These are phyloP conservation scores for Zaprionus ornatus DNA, from an alignment of 1,140 invertebrate genomes.

Conservation along the genomic window DNA sequence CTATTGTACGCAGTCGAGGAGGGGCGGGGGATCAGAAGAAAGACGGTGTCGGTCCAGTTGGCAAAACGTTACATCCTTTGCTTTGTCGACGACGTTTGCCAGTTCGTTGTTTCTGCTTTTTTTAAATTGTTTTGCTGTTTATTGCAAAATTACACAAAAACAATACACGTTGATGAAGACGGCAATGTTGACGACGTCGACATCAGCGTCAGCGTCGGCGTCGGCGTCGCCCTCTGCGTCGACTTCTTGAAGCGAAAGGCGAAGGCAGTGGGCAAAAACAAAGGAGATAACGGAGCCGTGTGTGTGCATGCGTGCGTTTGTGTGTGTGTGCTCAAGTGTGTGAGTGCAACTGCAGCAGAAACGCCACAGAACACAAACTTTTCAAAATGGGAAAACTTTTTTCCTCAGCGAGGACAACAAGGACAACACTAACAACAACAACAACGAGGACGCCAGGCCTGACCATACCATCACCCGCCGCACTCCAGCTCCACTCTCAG, in stretches of 20 bases:
- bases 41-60: conserved; percentile 72
- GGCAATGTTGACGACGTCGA: conserved; percentile 49
- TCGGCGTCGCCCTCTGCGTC: conserved; percentile 37
- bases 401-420: conserved; percentile 62
- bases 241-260: conserved; percentile 42
- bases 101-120: conserved; percentile 41
- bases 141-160: conserved; percentile 83
- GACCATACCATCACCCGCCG: neutral
- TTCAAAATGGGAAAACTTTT: conserved; percentile 80
- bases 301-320: conserved; percentile 20
- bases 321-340: conserved; percentile 16
- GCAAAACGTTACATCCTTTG: conserved; percentile 79
- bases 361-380: conserved; percentile 74
- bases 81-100: conserved; percentile 59
- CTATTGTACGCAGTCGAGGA: neutral
- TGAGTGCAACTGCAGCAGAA: conserved; percentile 69
- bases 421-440: conserved; percentile 43
- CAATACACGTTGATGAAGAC: conserved; percentile 78
- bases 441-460: neutral
- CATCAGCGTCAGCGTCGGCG: conserved; percentile 31
- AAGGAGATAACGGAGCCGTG: conserved; percentile 57
- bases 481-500: neutral
- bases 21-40: neutral
- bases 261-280: conserved; percentile 58
- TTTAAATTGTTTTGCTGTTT: conserved; percentile 81